phyloP scores from a whole-genome alignment of 2,113 vertebrate species.

The Amblyopsis rosae region DNA sequence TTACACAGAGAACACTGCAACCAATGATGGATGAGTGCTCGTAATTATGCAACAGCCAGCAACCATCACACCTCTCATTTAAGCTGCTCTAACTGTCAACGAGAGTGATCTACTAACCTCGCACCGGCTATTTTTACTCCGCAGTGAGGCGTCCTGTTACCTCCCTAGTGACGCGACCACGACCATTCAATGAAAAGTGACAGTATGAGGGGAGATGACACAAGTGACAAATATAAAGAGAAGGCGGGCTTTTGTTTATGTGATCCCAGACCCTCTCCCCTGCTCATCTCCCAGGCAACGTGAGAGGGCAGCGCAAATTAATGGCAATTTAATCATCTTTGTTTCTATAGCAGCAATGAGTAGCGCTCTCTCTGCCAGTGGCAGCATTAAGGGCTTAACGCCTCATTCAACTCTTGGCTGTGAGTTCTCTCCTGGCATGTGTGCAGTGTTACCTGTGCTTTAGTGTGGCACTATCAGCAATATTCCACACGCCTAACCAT shows the following conservation, averaged over 20 bases:
- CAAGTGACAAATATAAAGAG: neutral
- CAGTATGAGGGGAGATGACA: neutral
- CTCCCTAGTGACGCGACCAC: no score
- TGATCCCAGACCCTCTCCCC: constrained; percentile 26
- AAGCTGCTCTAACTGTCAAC: no score
- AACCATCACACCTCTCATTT: no score
- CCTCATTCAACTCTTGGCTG: constrained; percentile 34
- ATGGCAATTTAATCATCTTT: neutral
- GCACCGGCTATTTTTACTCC: constrained; percentile 23
- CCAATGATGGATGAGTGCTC: constrained; percentile 47
- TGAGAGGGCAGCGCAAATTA: constrained; percentile 9
- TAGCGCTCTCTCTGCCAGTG: neutral
- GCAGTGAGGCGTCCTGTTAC: neutral
- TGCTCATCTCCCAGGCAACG: constrained; percentile 30
- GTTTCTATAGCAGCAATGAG: constrained; percentile 9
- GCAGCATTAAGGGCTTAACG: constrained; percentile 43
- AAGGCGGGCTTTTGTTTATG: constrained; percentile 6
- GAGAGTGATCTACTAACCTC: no score
- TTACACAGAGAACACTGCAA: constrained; percentile 38
- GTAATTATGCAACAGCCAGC: no score
- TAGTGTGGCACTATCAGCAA: constrained; percentile 9
- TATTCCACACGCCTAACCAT: neutral
- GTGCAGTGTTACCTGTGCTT: constrained; percentile 23
- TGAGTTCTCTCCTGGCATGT: constrained; percentile 14
- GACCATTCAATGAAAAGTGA: neutral